These are phyloP conservation scores for Archegozetes longisetosus DNA, from an alignment of 1,140 invertebrate genomes.

Conservation along the genomic window DNA sequence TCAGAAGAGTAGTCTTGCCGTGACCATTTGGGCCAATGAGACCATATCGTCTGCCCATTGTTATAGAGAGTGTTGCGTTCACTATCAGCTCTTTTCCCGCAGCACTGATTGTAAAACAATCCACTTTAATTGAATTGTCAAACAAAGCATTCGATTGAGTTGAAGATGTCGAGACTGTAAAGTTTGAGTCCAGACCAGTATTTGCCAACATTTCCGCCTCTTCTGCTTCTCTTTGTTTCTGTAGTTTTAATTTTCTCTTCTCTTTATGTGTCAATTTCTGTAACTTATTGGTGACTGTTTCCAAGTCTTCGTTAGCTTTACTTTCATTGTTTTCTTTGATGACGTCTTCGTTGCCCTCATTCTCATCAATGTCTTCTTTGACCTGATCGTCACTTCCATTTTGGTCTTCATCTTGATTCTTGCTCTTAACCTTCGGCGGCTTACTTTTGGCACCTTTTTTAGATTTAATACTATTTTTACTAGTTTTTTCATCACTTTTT, in stretches of 20 bases:
- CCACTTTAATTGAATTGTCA: slow-evolving; percentile 36
- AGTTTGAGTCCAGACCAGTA: slow-evolving; percentile 9
- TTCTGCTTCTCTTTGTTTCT: slow-evolving; percentile 11
- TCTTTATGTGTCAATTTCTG: slow-evolving; percentile 16
- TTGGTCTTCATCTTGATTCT: too few relatives aligned
- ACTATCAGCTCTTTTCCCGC: slow-evolving; percentile 95
- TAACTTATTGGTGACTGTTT: slow-evolving; percentile 2
- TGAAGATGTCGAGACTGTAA: slow-evolving; percentile 16
- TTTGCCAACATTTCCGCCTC: slow-evolving; percentile 8
- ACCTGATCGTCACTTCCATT: too few relatives aligned
- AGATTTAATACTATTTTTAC: too few relatives aligned
- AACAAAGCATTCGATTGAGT: neutral
- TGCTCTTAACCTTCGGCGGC: too few relatives aligned
- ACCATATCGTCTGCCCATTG: slow-evolving; percentile 84
- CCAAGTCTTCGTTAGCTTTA: neutral
- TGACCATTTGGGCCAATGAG: slow-evolving; percentile 95
- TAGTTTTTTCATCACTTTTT: too few relatives aligned
- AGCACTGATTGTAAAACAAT: slow-evolving; percentile 94
- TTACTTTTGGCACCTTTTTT: too few relatives aligned
- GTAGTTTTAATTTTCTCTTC: slow-evolving; percentile 16
- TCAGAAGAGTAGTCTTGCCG: slow-evolving; percentile 94
- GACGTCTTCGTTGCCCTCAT: neutral
- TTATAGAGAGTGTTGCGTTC: slow-evolving; percentile 87
- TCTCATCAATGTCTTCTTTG: neutral
- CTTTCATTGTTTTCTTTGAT: too few relatives aligned